Evolutionary conservation across 2,888 invertebrate genomes (phyloP), one percentile per base, ranked within the genome.

Genomic region (Trichopria drosophilae): DNA sequence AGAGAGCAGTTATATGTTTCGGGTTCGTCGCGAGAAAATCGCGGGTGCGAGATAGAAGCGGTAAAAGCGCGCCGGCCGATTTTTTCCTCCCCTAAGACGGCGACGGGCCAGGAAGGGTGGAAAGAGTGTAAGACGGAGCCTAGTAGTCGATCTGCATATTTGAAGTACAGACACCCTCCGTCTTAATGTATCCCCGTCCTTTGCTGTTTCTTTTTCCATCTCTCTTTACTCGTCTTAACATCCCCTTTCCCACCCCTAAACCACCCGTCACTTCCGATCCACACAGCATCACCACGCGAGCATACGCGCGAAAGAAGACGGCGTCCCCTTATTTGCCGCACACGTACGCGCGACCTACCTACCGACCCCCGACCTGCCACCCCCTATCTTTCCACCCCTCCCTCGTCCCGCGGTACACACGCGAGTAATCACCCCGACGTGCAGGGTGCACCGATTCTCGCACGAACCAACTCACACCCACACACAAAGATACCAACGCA

Each of bases 281-380:
- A 52, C 53, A 51, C 54, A 56, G 51, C 53, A 56, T 55, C 55
- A 39, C 59, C 60, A 61, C 60, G 60, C 61, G 59, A 60, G 60
- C 61, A 58, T 61, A 61, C 61, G 58, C 57, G 60, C 60, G 55
- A 54, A 52, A 55, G 55, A 48, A 45, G 56, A 51, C 52, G 45
- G 29, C 22, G 16, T 40, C 36, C 23, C 34, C 32, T 18, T 22
- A 28, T 36, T 34, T 37, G 29, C 31, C 39, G 15, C 29, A 10
- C 48, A 34, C 22, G 31, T 41, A n/a, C n/a, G n/a, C n/a, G n/a
- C n/a, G n/a, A n/a, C n/a, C n/a, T n/a, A n/a, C n/a, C n/a, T n/a
- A n/a, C n/a, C n/a, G n/a, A n/a, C n/a, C n/a, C n/a, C n/a, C n/a
- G n/a, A n/a, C n/a, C n/a, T n/a, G n/a, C n/a, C n/a, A n/a, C n/a